These are phyloP conservation scores for Lytechinus variegatus DNA, from an alignment of 35 echinoderm and acorn worm species.

Conservation along the genomic window DNA sequence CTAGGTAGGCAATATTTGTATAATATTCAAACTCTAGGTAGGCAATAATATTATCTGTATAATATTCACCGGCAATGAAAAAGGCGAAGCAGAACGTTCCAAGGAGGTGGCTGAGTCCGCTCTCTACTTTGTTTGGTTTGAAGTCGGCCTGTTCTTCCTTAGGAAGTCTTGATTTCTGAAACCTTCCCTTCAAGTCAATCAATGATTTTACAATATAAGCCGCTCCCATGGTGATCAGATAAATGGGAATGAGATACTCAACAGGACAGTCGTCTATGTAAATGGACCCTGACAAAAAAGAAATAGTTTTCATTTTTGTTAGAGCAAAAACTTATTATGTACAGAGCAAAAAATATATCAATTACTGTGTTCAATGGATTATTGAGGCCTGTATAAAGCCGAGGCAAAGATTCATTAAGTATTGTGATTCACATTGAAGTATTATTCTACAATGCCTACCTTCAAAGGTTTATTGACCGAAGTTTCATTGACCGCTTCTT, in stretches of 20 bases:
- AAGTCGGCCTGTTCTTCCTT: slow-evolving; percentile 33
- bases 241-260: slow-evolving; percentile 77
- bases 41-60: neutral
- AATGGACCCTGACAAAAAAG: slow-evolving; percentile 59
- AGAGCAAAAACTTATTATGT: neutral
- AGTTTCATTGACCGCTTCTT: no score
- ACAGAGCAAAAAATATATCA: no score
- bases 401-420: no score
- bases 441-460: no score
- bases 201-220: slow-evolving; percentile 74
- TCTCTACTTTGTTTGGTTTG: slow-evolving; percentile 52
- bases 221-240: slow-evolving; percentile 73
- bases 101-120: slow-evolving; percentile 66
- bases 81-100: slow-evolving; percentile 82
- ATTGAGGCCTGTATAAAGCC: no score
- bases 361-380: no score
- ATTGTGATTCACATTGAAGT: no score
- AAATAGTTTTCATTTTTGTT: neutral
- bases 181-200: slow-evolving; percentile 65
- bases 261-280: slow-evolving; percentile 79
- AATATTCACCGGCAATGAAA: slow-evolving; percentile 85
- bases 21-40: no score
- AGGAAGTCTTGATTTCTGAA: neutral
- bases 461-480: no score
- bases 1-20: no score